Conservation (phyloP, 2,797 vertebrate genomes). For the Manis pentadactyla region DNA sequence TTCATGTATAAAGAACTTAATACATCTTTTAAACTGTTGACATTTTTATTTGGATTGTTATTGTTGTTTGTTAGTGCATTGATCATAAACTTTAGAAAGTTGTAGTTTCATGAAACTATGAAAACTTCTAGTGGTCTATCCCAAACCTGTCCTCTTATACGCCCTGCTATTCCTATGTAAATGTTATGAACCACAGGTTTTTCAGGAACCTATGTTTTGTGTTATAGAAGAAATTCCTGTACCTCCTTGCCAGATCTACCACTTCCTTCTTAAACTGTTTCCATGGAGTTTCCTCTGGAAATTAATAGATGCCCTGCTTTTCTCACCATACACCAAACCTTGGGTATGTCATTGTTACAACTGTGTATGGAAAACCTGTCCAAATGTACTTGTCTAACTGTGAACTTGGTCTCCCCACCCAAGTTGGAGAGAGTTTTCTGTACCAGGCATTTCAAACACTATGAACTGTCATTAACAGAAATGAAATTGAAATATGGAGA, state of each 20-base stretch:
- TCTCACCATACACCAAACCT: neutral
- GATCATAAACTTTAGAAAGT: neutral
- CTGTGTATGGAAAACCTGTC: slow-evolving; percentile 42
- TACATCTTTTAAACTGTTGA: neutral
- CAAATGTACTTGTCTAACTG: slow-evolving; percentile 24
- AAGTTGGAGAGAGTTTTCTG: slow-evolving; percentile 27
- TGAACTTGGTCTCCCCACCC: slow-evolving; percentile 42
- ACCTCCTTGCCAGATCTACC: neutral
- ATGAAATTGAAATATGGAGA: slow-evolving; percentile 65
- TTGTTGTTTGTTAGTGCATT: neutral
- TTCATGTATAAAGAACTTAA: neutral
- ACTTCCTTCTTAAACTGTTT: neutral
- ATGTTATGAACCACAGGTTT: neutral
- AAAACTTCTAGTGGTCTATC: neutral
- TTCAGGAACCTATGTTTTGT: neutral
- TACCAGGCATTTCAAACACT: slow-evolving; percentile 55
- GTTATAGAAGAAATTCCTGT: neutral
- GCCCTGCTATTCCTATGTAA: neutral
- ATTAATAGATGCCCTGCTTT: neutral
- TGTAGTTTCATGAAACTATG: neutral
- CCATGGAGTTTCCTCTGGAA: neutral
- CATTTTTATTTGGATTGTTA: neutral
- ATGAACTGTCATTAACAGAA: slow-evolving; percentile 57
- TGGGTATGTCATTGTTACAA: neutral
- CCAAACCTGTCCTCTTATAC: neutral